Percentiles rank a stretch among this genome's conserved stretches.
These are phyloP conservation scores for Gymnarchus niloticus DNA, from an alignment of 2,113 vertebrate species.

Conservation along the genomic window DNA sequence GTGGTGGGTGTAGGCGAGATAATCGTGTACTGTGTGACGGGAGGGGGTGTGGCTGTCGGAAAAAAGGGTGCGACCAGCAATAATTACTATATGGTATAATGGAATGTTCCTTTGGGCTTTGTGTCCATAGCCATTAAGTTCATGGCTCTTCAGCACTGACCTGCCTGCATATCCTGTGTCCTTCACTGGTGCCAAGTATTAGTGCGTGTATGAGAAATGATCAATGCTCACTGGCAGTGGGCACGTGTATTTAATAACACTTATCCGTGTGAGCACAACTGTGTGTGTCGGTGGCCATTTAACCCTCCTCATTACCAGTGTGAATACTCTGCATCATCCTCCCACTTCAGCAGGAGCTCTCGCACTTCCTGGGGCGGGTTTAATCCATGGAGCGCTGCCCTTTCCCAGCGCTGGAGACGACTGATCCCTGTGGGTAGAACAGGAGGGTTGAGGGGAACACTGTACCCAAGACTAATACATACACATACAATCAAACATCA, in stretches of 20 bases:
- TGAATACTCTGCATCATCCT: constrained; percentile 49
- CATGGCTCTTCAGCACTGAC: too few species aligned
- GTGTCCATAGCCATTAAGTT: too few species aligned
- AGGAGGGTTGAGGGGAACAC: background rate
- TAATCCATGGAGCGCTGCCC: constrained; percentile 70
- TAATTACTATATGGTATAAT: too few species aligned
- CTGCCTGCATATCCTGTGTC: too few species aligned
- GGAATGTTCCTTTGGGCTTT: too few species aligned
- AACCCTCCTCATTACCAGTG: constrained; percentile 47
- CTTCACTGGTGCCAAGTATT: too few species aligned
- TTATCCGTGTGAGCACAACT: background rate
- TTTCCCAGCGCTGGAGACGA: constrained; percentile 77
- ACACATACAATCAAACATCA: background rate
- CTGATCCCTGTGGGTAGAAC: constrained; percentile 65
- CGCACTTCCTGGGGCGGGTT: constrained; percentile 64
- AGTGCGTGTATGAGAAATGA: too few species aligned
- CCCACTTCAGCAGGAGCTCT: constrained; percentile 58
- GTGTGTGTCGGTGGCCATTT: background rate
- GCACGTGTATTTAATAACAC: background rate
- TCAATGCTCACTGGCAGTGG: background rate
- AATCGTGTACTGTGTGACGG: too few species aligned
- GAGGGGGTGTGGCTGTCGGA: too few species aligned
- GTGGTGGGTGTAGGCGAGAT: too few species aligned
- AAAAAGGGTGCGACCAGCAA: too few species aligned
- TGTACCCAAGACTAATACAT: background rate